Evolutionary conservation across 2,113 vertebrate genomes (phyloP).

Genomic region (Rhineura floridana): DNA sequence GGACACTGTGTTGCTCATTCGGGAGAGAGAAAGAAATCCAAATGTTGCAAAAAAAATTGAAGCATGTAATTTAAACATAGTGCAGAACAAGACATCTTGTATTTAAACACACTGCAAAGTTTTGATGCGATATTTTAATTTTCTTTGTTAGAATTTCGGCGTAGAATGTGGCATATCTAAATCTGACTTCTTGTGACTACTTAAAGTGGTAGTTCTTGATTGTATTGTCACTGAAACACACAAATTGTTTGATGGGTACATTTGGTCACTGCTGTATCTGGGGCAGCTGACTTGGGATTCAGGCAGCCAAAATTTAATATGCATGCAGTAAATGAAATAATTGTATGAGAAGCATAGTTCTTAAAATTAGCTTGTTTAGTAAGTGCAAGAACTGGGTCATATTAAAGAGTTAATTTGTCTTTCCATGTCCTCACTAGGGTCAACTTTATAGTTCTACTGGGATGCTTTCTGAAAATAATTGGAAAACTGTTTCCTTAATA

Average conservation of each 20-base stretch:
- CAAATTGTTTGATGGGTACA: not conserved
- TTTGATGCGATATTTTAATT: not conserved
- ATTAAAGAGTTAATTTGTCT: not conserved
- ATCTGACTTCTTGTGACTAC: not conserved
- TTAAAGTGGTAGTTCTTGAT: not conserved
- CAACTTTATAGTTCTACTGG: not conserved
- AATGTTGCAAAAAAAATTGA: too few relatives aligned
- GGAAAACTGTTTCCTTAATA: not conserved
- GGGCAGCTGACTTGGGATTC: not conserved
- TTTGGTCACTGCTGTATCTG: not conserved
- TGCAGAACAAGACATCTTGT: not conserved
- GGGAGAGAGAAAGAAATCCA: not conserved
- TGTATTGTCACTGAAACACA: not conserved
- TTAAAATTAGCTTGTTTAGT: not conserved
- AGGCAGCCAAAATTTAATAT: not conserved
- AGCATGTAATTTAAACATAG: not conserved
- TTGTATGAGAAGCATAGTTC: not conserved
- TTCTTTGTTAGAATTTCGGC: not conserved
- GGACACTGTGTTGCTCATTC: not conserved
- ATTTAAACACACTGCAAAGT: not conserved
- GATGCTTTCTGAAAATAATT: not conserved
- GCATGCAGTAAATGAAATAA: not conserved
- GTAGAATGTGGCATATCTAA: not conserved
- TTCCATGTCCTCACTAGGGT: not conserved
- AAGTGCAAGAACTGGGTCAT: not conserved